phyloP scores from a whole-genome alignment of 1,140 invertebrate genomes.

The Leptinotarsa defecta region DNA sequence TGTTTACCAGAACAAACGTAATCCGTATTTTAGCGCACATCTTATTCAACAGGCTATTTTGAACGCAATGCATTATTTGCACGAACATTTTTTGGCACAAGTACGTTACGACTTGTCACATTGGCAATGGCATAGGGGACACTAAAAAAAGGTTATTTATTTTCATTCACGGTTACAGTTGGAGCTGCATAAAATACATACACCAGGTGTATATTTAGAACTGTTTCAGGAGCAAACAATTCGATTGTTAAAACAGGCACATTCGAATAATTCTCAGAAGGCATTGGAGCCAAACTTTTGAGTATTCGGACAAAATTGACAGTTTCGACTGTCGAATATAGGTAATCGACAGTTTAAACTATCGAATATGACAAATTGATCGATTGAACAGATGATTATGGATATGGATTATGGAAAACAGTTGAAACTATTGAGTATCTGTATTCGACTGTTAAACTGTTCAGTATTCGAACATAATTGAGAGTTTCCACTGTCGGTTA shows the following conservation, averaged over 20 bases:
- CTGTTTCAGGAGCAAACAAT: neutral
- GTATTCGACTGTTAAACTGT: too few species aligned
- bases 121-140: constrained; percentile 7
- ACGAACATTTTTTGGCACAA: neutral
- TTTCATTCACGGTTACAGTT: constrained; percentile 3
- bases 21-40: neutral
- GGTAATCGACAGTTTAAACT: too few species aligned
- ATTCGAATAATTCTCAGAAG: too few species aligned
- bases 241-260: neutral
- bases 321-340: too few species aligned
- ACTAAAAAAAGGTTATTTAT: constrained; percentile 4
- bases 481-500: too few species aligned
- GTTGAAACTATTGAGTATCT: too few species aligned
- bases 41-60: neutral
- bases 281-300: too few species aligned
- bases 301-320: too few species aligned
- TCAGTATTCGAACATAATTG: too few species aligned
- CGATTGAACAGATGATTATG: too few species aligned
- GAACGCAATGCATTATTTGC: neutral
- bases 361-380: too few species aligned
- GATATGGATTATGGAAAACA: too few species aligned
- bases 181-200: neutral
- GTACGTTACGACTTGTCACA: neutral
- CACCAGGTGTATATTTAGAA: neutral
- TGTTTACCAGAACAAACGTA: neutral